Evolutionary conservation across 2,113 vertebrate species (phyloP).

Genomic region (Gorsachius goisagi): DNA sequence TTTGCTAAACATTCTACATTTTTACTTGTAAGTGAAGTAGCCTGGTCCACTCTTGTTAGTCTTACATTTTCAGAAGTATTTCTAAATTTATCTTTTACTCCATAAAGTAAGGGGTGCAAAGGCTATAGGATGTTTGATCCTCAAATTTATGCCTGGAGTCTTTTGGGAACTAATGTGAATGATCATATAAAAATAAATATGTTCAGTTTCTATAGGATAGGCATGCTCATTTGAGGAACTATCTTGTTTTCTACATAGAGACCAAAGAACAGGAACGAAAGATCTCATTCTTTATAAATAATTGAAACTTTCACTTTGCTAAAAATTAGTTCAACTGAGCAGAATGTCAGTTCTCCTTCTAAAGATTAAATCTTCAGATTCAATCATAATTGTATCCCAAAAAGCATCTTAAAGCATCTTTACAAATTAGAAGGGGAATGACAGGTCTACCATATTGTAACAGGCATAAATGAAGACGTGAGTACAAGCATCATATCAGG

Average conservation of each 20-base stretch:
- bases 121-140: not conserved
- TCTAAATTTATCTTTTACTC: not conserved
- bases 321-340: not conserved
- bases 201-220: not conserved
- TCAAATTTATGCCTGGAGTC: not conserved
- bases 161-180: not conserved
- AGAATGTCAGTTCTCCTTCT: not conserved
- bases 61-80: not conserved
- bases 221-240: not conserved
- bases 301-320: not conserved
- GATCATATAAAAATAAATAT: not conserved
- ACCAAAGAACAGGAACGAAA: not conserved
- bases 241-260: not conserved
- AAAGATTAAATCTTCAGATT: not conserved
- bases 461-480: not conserved
- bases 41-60: not conserved
- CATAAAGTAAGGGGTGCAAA: not conserved
- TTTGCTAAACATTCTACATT: not conserved
- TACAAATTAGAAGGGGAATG: not conserved
- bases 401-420: not conserved
- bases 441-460: not conserved
- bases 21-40: not conserved
- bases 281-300: not conserved
- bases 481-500: not conserved
- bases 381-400: not conserved